Percentiles rank a stretch among this genome's conserved stretches.
phyloP scores from a whole-genome alignment of 2,888 invertebrate genomes.

The Actias luna region DNA sequence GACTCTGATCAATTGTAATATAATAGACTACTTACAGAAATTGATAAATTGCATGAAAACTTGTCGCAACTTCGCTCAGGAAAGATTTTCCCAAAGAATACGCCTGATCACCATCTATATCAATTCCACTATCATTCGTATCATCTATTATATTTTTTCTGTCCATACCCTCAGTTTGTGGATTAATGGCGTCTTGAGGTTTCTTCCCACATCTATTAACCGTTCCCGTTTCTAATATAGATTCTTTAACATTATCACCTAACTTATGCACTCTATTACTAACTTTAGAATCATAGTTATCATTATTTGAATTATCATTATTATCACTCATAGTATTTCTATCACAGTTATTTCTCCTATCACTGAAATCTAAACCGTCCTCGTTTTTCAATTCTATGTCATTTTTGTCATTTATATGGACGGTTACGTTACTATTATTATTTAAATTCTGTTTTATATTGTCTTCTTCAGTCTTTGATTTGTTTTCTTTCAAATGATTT shows the following conservation, averaged over 20 bases:
- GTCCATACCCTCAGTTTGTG: background rate
- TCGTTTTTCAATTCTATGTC: background rate
- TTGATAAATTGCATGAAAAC: constrained; percentile 38
- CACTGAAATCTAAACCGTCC: background rate
- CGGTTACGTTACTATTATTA: background rate
- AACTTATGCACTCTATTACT: too few species aligned
- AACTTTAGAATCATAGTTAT: background rate
- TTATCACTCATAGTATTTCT: background rate
- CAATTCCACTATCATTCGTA: constrained; percentile 43
- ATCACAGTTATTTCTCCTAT: background rate
- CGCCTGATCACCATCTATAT: constrained; percentile 34
- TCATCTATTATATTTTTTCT: constrained; percentile 18
- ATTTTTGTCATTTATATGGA: background rate
- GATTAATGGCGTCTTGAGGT: background rate
- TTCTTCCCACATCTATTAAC: background rate
- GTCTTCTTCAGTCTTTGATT: constrained; percentile 12
- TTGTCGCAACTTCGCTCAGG: constrained; percentile 37
- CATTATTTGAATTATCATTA: background rate
- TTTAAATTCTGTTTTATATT: background rate
- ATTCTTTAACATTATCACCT: background rate
- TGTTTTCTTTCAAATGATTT: constrained; percentile 17
- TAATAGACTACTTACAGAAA: constrained; percentile 55
- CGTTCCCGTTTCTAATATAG: background rate
- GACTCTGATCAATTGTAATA: background rate
- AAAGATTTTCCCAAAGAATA: constrained; percentile 39